Evolutionary conservation across 1,140 invertebrate species (phyloP).

Genomic region (Drosophila elegans): DNA sequence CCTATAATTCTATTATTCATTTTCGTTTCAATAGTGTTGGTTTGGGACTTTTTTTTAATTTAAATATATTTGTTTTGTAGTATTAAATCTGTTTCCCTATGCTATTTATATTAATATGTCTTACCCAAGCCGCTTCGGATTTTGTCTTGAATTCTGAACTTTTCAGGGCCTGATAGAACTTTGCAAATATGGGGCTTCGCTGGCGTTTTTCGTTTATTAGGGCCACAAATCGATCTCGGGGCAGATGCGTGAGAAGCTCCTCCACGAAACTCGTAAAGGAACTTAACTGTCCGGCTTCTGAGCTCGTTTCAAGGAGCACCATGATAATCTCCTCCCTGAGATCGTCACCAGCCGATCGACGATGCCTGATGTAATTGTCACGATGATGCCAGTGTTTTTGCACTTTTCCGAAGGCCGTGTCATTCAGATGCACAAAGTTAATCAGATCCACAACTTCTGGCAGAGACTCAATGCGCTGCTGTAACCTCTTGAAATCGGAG

Average conservation of each 20-base stretch:
- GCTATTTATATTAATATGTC: not conserved
- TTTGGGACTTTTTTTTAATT: too few species aligned
- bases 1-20: too few species aligned
- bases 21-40: too few species aligned
- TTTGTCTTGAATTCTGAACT: conserved; percentile 58
- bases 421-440: conserved; percentile 71
- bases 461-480: conserved; percentile 46
- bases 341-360: not conserved
- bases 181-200: conserved; percentile 52
- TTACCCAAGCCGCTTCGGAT: conserved; percentile 67
- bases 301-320: conserved; percentile 26
- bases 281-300: not conserved
- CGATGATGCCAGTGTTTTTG: conserved; percentile 1
- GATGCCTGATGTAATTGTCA: not conserved
- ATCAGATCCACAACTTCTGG: conserved; percentile 72
- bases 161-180: conserved; percentile 69
- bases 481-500: conserved; percentile 57
- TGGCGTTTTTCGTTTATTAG: conserved; percentile 67
- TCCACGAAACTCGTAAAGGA: conserved; percentile 65
- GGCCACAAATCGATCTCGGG: conserved; percentile 57
- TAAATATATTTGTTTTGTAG: too few species aligned
- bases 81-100: too few species aligned
- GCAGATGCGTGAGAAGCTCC: conserved; percentile 62
- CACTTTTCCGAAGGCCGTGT: conserved; percentile 14
- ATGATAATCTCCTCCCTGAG: conserved; percentile 29